Base-by-base conservation (phyloP, 2,888 invertebrate species). In the Brassicogethes aeneus region DNA sequence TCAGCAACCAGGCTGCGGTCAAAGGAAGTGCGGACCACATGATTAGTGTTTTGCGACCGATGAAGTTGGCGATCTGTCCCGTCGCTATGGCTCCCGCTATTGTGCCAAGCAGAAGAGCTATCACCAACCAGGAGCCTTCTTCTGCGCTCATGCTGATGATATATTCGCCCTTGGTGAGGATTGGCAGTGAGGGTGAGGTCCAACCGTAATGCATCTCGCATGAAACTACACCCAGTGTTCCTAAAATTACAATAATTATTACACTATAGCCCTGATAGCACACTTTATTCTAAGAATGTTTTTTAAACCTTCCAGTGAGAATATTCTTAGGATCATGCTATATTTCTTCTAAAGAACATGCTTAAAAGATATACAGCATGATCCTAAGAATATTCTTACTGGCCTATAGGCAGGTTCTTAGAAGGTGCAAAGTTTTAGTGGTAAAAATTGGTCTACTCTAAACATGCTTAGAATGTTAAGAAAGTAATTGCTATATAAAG, bases 71-170 rank as follows among this genome's bases (percentile, higher is more conserved):
- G 2, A 50, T 13, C 2, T 41, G 8, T 3, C 44, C 39, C 5
- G 41, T 45, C 1, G 50, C 14, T 12, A 47, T 13, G 16, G 40
- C 42, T 3, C 52, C 50, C 17, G 43, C 41, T 15, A 47, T 44
- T n/a, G 48, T 39, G 15, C 32, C 32, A 5, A 32, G 3, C 3
- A 32, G 14, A 3, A 32, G 32, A 3, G 14, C 32, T 12, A 32
- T 12, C 10, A 32, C 32, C 32, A 53, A 43, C 43, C 50, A 50
- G 1, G 53, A 52, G 0, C 46, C 53, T 39, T 50, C 49, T 5
- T 47, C 47, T 12, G 37, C 39, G 12, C 52, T 44, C 13, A 53
- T 43, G 5, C 48, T 37, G 17, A 46, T 42, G 1, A 42, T 39
- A 34, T 45, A 43, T 7, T 50, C 44, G n/a, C 39, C 40, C 3